Evolutionary conservation across 2,113 vertebrate species (phyloP).

Genomic region (Corythornis cristatus): DNA sequence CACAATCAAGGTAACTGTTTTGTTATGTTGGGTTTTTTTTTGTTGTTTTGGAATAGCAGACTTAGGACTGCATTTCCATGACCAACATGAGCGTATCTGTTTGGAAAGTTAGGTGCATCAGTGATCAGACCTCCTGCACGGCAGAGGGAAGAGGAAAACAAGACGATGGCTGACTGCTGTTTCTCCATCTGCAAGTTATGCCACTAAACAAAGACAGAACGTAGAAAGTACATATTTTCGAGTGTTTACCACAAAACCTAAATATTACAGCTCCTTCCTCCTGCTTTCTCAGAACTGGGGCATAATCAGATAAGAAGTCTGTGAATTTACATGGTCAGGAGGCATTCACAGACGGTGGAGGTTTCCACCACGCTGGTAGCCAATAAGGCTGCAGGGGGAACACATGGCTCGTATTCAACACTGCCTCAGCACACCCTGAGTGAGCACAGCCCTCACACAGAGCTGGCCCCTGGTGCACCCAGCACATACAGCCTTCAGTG

Average conservation of each 20-base stretch:
- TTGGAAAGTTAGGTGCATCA: neutral
- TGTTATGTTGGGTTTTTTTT: no score
- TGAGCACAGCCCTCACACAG: neutral
- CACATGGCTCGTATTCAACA: neutral
- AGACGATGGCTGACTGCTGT: neutral
- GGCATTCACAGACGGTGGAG: neutral
- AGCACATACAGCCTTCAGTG: neutral
- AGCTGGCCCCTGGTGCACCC: neutral
- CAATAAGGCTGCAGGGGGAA: conserved; percentile 9
- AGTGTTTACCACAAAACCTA: conserved; percentile 1
- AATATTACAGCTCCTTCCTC: conserved; percentile 2
- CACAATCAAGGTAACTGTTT: no score
- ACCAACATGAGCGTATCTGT: neutral
- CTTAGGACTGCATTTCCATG: neutral
- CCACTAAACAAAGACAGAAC: neutral
- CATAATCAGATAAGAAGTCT: neutral
- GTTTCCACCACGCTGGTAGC: neutral
- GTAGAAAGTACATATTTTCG: neutral
- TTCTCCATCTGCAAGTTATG: neutral
- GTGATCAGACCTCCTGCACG: neutral
- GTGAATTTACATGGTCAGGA: neutral
- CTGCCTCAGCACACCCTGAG: rapidly evolving
- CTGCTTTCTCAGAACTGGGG: conserved; percentile 15
- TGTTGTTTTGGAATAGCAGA: neutral
- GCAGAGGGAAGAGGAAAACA: neutral